A percentile compares a stretch with the other conserved stretches of the same genome.
These are phyloP conservation scores for Drosophila miranda DNA, from an alignment of 1,140 invertebrate genomes.

Conservation along the genomic window DNA sequence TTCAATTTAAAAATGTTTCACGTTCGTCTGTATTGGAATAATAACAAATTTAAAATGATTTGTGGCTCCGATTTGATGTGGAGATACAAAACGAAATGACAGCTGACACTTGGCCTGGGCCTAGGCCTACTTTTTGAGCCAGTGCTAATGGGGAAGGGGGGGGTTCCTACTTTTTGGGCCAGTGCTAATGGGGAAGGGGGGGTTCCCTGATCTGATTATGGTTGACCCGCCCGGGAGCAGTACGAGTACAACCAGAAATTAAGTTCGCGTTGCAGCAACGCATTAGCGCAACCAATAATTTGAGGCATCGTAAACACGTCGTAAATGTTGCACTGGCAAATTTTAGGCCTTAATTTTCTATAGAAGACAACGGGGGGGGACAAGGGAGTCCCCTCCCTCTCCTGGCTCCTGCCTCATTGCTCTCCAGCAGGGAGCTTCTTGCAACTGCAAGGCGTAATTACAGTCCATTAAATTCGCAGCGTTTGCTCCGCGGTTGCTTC, in stretches of 20 bases:
- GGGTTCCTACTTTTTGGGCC: background rate
- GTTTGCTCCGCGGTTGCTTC: conserved; percentile 29
- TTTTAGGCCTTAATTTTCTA: conserved; percentile 62
- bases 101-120: background rate
- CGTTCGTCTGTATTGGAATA: background rate
- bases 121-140: background rate
- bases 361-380: conserved; percentile 34
- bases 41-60: conserved; percentile 12
- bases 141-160: background rate
- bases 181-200: background rate
- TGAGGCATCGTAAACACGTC: conserved; percentile 75
- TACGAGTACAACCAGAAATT: conserved; percentile 26
- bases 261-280: conserved; percentile 61
- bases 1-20: background rate
- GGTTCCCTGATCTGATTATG: conserved; percentile 5
- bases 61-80: background rate
- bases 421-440: background rate
- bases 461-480: conserved; percentile 64
- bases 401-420: too few relatives aligned
- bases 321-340: conserved; percentile 72
- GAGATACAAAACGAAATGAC: background rate
- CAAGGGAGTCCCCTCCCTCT: background rate
- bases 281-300: conserved; percentile 74
- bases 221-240: conserved; percentile 8
- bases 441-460: conserved; percentile 52